Base-by-base conservation (phyloP, 2,797 vertebrate species). In the Parauchenoglanis punctatus region DNA sequence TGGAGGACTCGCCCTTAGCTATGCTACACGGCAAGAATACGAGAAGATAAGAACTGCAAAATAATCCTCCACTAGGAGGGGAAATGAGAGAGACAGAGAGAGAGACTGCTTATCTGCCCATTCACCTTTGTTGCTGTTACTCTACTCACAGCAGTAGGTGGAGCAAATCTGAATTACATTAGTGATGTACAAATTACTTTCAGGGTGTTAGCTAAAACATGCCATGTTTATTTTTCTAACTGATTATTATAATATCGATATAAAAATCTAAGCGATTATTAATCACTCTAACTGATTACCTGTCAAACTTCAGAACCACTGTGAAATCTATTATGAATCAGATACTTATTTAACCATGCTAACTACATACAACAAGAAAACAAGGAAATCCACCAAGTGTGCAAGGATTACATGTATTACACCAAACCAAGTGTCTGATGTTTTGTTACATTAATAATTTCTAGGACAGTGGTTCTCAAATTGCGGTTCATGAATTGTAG, bases 91-190 rank as follows among this genome's bases (percentile, higher is more conserved):
- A 61, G 18, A 68, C 40, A 46, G 35, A n/a, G 44, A 65, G 63
- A 40, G 20, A 68, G 46, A 23, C 28, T 58, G 68, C 58, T 40
- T 35, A 72, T 78, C 72, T 72, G 20, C 25, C 81, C 23, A 44
- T 89, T 61, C 63, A 31, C 40, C 56, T 83, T 85, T 63, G 44
- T 73, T 78, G 61, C 85, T 84, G 85, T 58, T 81, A 88, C 80
- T 89, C 68, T 23, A 85, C 84, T 86, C 56, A 84, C 54, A 86
- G 81, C 58, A 88, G 84, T 63, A 65, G 28, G 78, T 25, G 77
- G 72, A 81, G 73, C 68, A 85, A 59, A 90, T 76, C 73, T 90
- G 83, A 90, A 90, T 89, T 78, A 90, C 89, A 87, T 76, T 63
- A 81, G 61, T 81, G 67, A 40, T 58, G 80, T 58, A 84, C 67